phyloP scores from a whole-genome alignment of 2,113 vertebrate genomes.

The Enhydra lutris region DNA sequence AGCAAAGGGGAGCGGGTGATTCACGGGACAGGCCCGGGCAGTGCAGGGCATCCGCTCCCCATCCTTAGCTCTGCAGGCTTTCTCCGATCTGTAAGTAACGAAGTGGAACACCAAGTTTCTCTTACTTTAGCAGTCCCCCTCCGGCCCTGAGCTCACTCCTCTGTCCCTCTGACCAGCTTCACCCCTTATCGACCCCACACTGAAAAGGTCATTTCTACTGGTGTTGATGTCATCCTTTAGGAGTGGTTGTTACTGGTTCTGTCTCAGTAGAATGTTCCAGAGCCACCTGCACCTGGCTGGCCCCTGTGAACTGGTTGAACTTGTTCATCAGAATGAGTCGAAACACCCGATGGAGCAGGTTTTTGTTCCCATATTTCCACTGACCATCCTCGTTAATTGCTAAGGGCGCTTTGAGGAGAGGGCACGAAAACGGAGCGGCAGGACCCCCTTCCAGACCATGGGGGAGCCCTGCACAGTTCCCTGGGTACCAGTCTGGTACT shows the following conservation, averaged over 20 bases:
- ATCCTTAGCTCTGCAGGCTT: fast-evolving
- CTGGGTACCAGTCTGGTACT: neutral
- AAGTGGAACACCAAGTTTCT: neutral
- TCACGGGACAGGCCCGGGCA: neutral
- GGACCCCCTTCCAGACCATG: neutral
- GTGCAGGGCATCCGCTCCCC: fast-evolving
- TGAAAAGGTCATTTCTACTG: neutral
- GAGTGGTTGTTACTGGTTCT: neutral
- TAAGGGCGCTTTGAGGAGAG: neutral
- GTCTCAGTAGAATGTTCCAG: neutral
- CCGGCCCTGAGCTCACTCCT: neutral
- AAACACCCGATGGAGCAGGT: neutral
- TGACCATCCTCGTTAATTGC: neutral
- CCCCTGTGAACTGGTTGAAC: neutral
- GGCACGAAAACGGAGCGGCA: fast-evolving
- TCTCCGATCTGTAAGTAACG: neutral
- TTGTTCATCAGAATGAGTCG: neutral
- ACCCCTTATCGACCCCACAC: neutral
- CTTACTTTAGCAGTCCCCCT: neutral
- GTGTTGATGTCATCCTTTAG: neutral
- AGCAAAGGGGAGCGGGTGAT: neutral
- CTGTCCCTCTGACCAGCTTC: neutral
- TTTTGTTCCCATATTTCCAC: neutral
- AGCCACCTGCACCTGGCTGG: neutral
- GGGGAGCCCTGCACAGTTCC: too few species aligned